A percentile compares a stretch with the other conserved stretches of the same genome.
Conservation (phyloP, 2,797 vertebrate genomes). For the Phoxinus dragarum region DNA sequence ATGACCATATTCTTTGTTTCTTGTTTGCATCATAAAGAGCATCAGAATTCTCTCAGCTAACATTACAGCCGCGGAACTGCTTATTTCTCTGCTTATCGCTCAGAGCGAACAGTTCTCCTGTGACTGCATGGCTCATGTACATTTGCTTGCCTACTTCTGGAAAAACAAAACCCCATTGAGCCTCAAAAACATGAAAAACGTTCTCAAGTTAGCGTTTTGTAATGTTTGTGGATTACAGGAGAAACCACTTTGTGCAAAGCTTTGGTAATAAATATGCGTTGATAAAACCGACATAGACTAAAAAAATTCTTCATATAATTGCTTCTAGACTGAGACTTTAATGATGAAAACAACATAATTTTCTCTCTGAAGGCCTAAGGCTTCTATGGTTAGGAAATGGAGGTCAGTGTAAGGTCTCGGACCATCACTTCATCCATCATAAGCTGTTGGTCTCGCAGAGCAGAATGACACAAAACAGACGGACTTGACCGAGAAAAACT, state of each 20-base stretch:
- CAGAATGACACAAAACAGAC: slow-evolving; percentile 3
- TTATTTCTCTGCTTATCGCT: background rate
- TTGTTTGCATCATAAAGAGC: slow-evolving; percentile 3
- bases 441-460: no score
- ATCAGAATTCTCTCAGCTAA: slow-evolving; percentile 2
- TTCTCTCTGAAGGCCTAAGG: background rate
- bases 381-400: background rate
- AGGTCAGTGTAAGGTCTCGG: background rate
- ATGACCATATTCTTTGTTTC: background rate
- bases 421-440: slow-evolving; percentile 19
- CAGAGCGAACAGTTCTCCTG: background rate
- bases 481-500: background rate
- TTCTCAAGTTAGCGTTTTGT: background rate
- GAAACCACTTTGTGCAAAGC: background rate
- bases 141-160: background rate
- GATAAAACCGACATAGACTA: background rate
- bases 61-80: background rate
- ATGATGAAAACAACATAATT: background rate
- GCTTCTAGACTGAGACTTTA: background rate
- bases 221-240: background rate
- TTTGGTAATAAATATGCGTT: background rate
- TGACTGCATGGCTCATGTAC: background rate
- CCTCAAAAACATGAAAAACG: background rate
- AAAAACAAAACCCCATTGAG: background rate
- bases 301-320: background rate